Evolutionary conservation across 2,113 vertebrate species (phyloP), one percentile per base, ranked within the genome.

Genomic region (Mustela lutreola): DNA sequence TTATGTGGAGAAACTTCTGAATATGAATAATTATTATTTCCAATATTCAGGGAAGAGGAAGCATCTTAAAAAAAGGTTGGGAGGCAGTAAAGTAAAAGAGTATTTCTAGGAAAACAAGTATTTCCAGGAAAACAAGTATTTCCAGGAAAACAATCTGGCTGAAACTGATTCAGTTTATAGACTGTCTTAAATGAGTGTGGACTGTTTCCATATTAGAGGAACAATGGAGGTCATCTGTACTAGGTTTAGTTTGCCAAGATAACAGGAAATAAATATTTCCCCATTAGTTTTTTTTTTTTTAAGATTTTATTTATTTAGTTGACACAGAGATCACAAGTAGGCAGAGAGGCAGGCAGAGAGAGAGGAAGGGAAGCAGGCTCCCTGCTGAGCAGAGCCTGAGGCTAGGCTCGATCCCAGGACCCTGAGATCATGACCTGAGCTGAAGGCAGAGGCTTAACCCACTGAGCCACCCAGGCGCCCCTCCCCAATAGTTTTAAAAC

Each of bases 401-500:
- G 42, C 5, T 4, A 3, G 39, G 39, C 39, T 39, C 39, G 1
- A 42, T 42, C 42, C 39, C 39, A 42, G 39, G 39, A 42, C 39
- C 39, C 39, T 42, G 39, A 42, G 39, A 42, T 42, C 42, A 42
- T 42, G 42, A 42, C 42, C 42, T 42, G 42, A 42, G 42, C 42
- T 5, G 42, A 42, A 42, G 42, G 42, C 42, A 42, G 42, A 42
- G 42, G 42, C 42, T 42, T 42, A 42, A 42, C 5, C 42, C 42
- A 42, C 42, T 42, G 42, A 42, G 42, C 42, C 42, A 42, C 42
- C 42, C 42, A 42, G 42, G 42, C 42, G 5, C 5, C 42, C 42
- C 42, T 96, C 75, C 60, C 50, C 56, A 65, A 18, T 84, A 48
- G 62, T 92, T 96, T 95, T 33, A 93, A 98, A 97, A 90, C 50